These are phyloP conservation scores for Epirrhoe tristata DNA, from an alignment of 2,888 invertebrate species.

Conservation along the genomic window DNA sequence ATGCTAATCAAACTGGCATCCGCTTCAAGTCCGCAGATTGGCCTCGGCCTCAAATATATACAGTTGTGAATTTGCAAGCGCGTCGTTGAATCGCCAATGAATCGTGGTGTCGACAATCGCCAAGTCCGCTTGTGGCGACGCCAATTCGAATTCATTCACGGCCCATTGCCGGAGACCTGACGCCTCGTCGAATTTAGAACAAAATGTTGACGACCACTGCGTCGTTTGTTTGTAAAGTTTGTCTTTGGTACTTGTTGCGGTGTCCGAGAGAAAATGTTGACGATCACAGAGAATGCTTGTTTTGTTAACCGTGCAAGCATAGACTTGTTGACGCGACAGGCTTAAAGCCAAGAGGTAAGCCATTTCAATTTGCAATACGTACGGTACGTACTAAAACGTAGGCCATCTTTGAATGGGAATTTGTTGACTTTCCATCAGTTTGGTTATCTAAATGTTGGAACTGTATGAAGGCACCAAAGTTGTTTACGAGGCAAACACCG, in stretches of 20 bases:
- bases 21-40: slow-evolving; percentile 52
- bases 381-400: background rate
- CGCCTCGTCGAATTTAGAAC: slow-evolving; percentile 65
- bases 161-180: slow-evolving; percentile 50
- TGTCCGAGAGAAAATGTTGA: slow-evolving; percentile 13
- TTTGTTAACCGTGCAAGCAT: background rate
- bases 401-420: background rate
- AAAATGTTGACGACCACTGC: slow-evolving; percentile 45
- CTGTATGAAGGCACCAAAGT: no score
- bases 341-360: slow-evolving; percentile 3
- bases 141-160: slow-evolving; percentile 73
- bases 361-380: background rate
- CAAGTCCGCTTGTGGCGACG: slow-evolving; percentile 76
- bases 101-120: slow-evolving; percentile 79
- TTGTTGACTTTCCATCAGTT: no score
- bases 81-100: slow-evolving; percentile 60
- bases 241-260: slow-evolving; percentile 25
- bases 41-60: slow-evolving; percentile 52
- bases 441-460: no score
- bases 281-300: background rate
- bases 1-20: slow-evolving; percentile 37
- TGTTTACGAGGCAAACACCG: background rate
- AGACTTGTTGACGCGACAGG: slow-evolving; percentile 12
- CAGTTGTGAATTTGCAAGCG: slow-evolving; percentile 67
- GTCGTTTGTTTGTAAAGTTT: slow-evolving; percentile 23